A percentile compares a stretch with the other conserved stretches of the same genome.
Conservation (phyloP, 2,113 vertebrate species). For the Salminus brasiliensis region DNA sequence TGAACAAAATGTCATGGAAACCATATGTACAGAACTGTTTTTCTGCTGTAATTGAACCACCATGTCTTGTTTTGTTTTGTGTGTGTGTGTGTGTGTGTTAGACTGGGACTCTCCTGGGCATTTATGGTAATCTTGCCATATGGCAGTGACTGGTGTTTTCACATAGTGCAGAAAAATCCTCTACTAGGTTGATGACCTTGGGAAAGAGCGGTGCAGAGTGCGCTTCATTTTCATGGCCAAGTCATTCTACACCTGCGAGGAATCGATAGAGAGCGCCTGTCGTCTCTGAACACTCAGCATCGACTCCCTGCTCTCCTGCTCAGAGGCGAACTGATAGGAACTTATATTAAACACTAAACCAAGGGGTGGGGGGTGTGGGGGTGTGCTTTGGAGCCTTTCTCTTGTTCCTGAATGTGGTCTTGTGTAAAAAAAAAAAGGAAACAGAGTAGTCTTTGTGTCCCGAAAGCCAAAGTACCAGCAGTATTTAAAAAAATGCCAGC, state of each 20-base stretch:
- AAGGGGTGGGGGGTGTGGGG: not conserved
- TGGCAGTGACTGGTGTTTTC: conserved; percentile 17
- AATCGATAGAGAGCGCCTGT: conserved; percentile 48
- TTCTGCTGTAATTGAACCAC: not conserved
- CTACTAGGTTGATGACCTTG: conserved; percentile 57
- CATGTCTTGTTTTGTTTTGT: not conserved
- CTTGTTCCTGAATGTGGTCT: not conserved
- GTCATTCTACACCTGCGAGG: conserved; percentile 56
- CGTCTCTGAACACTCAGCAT: conserved; percentile 23
- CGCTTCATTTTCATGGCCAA: conserved; percentile 47
- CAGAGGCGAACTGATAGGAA: not conserved
- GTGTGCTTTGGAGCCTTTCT: not conserved
- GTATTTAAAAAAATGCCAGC: not conserved
- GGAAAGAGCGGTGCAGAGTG: conserved; percentile 31
- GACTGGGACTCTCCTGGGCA: not conserved
- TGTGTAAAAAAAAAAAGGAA: not conserved
- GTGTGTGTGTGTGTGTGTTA: no score
- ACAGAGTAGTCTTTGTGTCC: not conserved
- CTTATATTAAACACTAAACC: not conserved
- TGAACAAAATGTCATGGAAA: not conserved
- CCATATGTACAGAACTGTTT: not conserved
- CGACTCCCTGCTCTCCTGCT: conserved; percentile 34
- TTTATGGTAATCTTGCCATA: not conserved
- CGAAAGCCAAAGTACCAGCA: not conserved
- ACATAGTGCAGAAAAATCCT: conserved; percentile 42